Evolutionary conservation across 1,140 invertebrate species (phyloP).

Genomic region (Macrobrachium rosenbergii): DNA sequence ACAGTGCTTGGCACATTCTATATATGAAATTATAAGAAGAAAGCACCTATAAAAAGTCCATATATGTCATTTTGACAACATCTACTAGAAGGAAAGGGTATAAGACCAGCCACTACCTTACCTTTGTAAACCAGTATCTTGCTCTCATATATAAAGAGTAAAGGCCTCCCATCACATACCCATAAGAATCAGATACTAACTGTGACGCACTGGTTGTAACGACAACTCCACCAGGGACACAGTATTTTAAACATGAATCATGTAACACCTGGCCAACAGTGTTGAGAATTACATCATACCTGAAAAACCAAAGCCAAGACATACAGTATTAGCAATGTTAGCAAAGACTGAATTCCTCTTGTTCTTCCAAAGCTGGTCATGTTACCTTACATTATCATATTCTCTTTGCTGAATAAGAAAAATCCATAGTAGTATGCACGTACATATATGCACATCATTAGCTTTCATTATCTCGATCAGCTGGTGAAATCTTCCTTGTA

Average conservation of each 20-base stretch:
- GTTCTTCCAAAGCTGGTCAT: not conserved
- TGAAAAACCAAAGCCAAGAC: conserved; percentile 67
- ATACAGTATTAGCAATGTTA: conserved; percentile 10
- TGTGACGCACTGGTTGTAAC: conserved; percentile 72
- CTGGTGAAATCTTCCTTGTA: no score
- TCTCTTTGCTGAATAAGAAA: no score
- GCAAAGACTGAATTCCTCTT: not conserved
- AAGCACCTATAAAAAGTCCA: no score
- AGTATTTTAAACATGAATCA: conserved; percentile 71
- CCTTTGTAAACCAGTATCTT: conserved; percentile 69
- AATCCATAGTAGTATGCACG: no score
- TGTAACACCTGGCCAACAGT: conserved; percentile 72
- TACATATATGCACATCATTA: no score
- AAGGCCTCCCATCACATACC: conserved; percentile 72
- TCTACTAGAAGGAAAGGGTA: conserved; percentile 68
- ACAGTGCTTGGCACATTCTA: no score
- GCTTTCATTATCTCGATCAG: no score
- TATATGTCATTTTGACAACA: no score
- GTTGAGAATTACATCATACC: conserved; percentile 76
- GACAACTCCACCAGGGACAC: conserved; percentile 72
- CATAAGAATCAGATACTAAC: conserved; percentile 75
- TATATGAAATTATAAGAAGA: no score
- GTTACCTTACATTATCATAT: no score
- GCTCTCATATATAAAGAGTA: conserved; percentile 72
- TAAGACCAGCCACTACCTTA: conserved; percentile 69